These are phyloP conservation scores for Willowsia nigromaculata DNA, from an alignment of 2,888 invertebrate genomes.

Conservation along the genomic window DNA sequence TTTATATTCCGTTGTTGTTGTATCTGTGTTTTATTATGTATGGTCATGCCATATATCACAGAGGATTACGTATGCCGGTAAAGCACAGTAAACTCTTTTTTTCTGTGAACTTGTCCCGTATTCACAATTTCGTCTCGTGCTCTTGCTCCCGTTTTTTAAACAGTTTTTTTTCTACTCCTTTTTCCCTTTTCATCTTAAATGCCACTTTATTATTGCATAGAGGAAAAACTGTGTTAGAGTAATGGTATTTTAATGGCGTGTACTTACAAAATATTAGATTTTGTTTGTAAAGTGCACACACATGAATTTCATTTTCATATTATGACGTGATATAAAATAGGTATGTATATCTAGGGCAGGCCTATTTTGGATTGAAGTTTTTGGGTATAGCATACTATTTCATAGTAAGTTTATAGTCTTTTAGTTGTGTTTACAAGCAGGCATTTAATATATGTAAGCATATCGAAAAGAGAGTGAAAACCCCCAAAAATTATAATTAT, in stretches of 20 bases:
- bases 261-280: neutral
- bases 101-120: constrained; percentile 57
- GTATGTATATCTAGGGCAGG: constrained; percentile 50
- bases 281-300: constrained; percentile 2
- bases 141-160: constrained; percentile 46
- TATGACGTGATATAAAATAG: neutral
- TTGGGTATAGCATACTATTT: neutral
- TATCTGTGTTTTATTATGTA: neutral
- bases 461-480: constrained; percentile 32
- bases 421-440: neutral
- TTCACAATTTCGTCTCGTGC: constrained; percentile 21
- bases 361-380: constrained; percentile 20
- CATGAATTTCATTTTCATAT: constrained; percentile 25
- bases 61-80: neutral
- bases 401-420: neutral
- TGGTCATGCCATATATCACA: neutral
- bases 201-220: constrained; percentile 50
- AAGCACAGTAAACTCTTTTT: constrained; percentile 3
- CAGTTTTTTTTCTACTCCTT: constrained; percentile 4
- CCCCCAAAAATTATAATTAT: constrained; percentile 37
- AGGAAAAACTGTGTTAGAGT: neutral
- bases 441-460: too few relatives aligned
- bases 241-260: constrained; percentile 24
- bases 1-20: too few relatives aligned
- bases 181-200: constrained; percentile 42